Evolutionary conservation across 2,797 vertebrate species (phyloP).

Genomic region (Enteromius radiatus): DNA sequence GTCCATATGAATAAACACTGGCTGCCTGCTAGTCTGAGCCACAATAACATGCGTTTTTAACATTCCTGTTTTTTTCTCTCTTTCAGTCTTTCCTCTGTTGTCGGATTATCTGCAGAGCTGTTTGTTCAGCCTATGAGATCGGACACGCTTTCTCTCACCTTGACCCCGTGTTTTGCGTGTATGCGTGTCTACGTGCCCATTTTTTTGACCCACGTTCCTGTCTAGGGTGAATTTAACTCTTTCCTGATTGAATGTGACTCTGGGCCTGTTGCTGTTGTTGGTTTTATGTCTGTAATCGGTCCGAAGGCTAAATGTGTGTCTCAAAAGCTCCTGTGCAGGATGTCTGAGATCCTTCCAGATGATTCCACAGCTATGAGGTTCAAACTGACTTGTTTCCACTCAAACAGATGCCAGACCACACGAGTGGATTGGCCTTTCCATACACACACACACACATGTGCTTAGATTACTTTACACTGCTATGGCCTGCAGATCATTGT

Average conservation of each 20-base stretch:
- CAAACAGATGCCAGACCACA: constrained; percentile 34
- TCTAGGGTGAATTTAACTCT: not conserved
- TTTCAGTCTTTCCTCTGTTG: constrained; percentile 30
- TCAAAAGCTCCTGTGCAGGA: not conserved
- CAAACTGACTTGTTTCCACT: constrained; percentile 26
- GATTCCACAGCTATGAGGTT: constrained; percentile 29
- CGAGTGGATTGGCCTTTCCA: constrained; percentile 20
- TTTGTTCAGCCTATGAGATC: constrained; percentile 40
- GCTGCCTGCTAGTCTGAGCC: constrained; percentile 54
- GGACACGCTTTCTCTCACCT: constrained; percentile 23
- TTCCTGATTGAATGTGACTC: constrained; percentile 1
- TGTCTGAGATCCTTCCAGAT: constrained; percentile 31
- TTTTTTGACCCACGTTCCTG: not conserved
- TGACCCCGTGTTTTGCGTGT: constrained; percentile 3
- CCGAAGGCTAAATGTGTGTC: not conserved
- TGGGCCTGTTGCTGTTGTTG: not conserved
- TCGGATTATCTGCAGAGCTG: constrained; percentile 36
- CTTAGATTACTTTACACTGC: constrained; percentile 11
- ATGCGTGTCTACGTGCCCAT: not conserved
- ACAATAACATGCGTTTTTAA: too few species aligned
- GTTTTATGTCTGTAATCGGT: constrained; percentile 4
- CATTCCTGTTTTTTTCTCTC: constrained; percentile 32
- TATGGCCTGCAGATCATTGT: not conserved
- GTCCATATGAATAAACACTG: constrained; percentile 34
- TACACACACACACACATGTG: not conserved